These are phyloP conservation scores for Myotis vivesi DNA, from an alignment of 2,797 vertebrate species.

Conservation along the genomic window DNA sequence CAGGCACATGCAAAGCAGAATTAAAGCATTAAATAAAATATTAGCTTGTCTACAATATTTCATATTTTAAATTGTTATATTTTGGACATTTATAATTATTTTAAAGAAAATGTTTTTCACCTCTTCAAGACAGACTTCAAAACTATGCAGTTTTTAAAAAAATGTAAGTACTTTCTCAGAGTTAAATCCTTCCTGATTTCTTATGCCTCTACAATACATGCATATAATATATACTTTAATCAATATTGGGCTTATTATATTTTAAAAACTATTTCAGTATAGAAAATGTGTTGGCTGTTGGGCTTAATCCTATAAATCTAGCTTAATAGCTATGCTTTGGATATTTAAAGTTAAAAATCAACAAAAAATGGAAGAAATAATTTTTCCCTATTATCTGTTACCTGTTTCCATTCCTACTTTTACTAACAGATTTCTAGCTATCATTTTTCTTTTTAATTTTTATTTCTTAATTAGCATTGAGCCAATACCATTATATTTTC, in stretches of 20 bases:
- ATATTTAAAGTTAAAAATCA: constrained; percentile 37
- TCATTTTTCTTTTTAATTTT: background rate
- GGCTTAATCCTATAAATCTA: background rate
- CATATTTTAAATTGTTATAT: constrained; percentile 1
- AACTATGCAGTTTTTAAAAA: background rate
- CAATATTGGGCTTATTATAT: background rate
- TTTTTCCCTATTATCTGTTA: background rate
- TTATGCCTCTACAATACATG: background rate
- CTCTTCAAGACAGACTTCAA: constrained; percentile 44
- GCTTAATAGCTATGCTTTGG: background rate
- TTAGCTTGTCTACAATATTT: background rate
- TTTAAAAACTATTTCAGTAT: background rate
- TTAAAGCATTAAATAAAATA: constrained; percentile 48
- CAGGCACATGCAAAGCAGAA: constrained; percentile 33
- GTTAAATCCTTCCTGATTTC: constrained; percentile 20
- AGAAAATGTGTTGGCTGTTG: background rate
- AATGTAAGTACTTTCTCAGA: constrained; percentile 12
- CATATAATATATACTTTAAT: background rate
- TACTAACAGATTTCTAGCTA: constrained; percentile 6
- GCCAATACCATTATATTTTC: background rate
- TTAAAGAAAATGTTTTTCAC: background rate
- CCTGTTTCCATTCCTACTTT: background rate
- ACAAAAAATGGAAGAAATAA: constrained; percentile 15
- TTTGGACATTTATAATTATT: background rate
- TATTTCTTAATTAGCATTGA: constrained; percentile 8